phyloP scores from a whole-genome alignment of 1,140 invertebrate species.

The Ganaspis sp. region DNA sequence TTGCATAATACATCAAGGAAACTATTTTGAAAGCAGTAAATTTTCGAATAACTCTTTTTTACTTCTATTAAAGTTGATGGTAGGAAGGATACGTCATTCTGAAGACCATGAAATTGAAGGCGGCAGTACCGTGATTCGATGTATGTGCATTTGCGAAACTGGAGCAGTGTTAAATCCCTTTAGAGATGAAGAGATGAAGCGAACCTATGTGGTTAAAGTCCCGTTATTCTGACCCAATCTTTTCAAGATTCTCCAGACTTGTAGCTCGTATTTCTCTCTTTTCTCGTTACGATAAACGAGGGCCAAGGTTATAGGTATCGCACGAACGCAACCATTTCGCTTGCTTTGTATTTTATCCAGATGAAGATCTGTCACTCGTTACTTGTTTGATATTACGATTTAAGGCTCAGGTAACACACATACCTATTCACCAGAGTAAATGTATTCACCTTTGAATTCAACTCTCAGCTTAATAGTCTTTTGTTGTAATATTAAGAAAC shows the following conservation, averaged over 20 bases:
- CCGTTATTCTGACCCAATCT: constrained; percentile 18
- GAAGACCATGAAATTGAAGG: not conserved
- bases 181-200: constrained; percentile 4
- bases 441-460: not conserved
- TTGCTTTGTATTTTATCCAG: not conserved
- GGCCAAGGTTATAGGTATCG: constrained; percentile 12
- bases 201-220: constrained; percentile 18
- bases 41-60: no score
- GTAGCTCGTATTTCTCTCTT: not conserved
- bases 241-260: not conserved
- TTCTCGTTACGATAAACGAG: constrained; percentile 8
- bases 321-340: not conserved
- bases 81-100: not conserved
- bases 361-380: not conserved
- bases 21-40: no score
- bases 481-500: constrained; percentile 14
- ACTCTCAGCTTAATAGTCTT: not conserved
- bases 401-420: not conserved
- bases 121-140: not conserved
- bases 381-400: not conserved
- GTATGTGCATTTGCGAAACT: not conserved
- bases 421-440: not conserved
- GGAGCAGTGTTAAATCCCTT: constrained; percentile 5
- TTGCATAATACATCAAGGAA: no score
- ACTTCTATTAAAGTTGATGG: not conserved